Conservation (phyloP, 2,888 invertebrate species). For the Noctua pronuba region DNA sequence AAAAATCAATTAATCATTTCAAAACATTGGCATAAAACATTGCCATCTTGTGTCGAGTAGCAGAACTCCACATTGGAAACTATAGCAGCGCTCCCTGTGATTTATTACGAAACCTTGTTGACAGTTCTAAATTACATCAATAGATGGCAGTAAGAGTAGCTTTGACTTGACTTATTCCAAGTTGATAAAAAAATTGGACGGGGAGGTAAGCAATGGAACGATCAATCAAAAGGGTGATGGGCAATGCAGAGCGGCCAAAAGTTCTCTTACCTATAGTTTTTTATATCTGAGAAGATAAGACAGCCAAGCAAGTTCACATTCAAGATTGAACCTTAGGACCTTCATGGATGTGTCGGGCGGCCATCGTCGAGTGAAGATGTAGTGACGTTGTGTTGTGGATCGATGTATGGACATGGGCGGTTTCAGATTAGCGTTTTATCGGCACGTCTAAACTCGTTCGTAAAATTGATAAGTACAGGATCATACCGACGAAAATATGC, state of each 20-base stretch:
- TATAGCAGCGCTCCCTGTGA: background rate
- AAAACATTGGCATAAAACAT: too few relatives aligned
- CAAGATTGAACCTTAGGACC: background rate
- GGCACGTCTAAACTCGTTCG: background rate
- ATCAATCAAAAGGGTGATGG: background rate
- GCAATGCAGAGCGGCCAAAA: background rate
- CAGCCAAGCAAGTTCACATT: too few relatives aligned
- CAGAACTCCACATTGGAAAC: background rate
- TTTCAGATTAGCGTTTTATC: background rate
- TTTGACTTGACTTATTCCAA: background rate
- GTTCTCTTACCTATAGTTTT: background rate
- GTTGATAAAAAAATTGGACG: background rate
- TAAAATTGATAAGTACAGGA: background rate
- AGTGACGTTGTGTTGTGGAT: too few relatives aligned
- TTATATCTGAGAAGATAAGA: background rate
- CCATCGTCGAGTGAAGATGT: too few relatives aligned
- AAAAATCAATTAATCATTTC: too few relatives aligned
- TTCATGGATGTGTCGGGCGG: background rate
- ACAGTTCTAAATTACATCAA: background rate
- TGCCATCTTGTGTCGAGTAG: slow-evolving; percentile 73
- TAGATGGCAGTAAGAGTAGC: slow-evolving; percentile 41
- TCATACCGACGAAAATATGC: background rate
- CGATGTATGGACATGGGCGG: background rate
- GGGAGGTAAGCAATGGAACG: background rate
- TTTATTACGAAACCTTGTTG: too few relatives aligned